Conservation (phyloP, 2,113 vertebrate genomes). For the Etia nguti region DNA sequence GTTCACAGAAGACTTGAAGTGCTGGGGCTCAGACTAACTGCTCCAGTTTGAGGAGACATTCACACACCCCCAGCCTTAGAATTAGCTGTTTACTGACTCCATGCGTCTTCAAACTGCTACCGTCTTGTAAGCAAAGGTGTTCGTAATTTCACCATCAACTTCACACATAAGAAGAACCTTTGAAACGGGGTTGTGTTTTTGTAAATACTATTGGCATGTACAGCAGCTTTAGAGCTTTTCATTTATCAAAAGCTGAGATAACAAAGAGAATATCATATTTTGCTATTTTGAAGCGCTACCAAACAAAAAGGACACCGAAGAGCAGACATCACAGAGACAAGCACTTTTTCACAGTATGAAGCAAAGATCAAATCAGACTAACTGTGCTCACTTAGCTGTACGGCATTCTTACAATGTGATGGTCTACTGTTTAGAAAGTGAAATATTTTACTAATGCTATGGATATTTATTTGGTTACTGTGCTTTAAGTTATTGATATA, state of each 20-base stretch:
- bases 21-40: not conserved
- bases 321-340: slow-evolving; percentile 42
- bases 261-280: slow-evolving; percentile 10
- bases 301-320: not conserved
- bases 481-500: slow-evolving; percentile 74
- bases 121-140: not conserved
- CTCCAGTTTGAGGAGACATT: not conserved
- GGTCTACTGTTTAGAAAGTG: slow-evolving; percentile 65
- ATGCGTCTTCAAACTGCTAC: not conserved
- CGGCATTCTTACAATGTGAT: slow-evolving; percentile 58
- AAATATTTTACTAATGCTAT: slow-evolving; percentile 70
- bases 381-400: slow-evolving; percentile 7
- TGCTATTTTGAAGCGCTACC: slow-evolving; percentile 34
- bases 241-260: not conserved
- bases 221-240: not conserved
- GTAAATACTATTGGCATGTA: slow-evolving; percentile 26
- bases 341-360: slow-evolving; percentile 61
- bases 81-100: not conserved
- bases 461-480: slow-evolving; percentile 76
- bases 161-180: not conserved
- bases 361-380: not conserved
- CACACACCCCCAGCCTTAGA: slow-evolving; percentile 10
- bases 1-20: not conserved
- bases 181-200: not conserved
- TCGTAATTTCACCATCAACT: not conserved